Evolutionary conservation across 2,888 invertebrate genomes (phyloP).

Genomic region (Ctenicera cuprea): DNA sequence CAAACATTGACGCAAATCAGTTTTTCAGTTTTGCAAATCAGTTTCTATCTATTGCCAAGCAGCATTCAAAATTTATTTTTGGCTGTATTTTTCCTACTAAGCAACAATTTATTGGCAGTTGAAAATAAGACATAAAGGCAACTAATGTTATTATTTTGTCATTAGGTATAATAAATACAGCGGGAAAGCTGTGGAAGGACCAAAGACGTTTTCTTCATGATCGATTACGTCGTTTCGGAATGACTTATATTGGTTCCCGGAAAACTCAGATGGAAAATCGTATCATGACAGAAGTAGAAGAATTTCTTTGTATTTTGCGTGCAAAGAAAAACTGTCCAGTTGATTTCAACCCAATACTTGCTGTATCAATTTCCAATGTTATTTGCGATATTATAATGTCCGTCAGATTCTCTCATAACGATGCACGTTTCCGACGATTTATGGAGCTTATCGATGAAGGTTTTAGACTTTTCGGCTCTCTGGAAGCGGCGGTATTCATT

Average conservation of each 20-base stretch:
- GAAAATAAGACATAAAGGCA: no score
- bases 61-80: not conserved
- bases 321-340: conserved; percentile 80
- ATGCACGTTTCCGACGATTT: conserved; percentile 85
- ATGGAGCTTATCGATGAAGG: conserved; percentile 94
- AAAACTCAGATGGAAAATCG: conserved; percentile 88
- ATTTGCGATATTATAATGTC: conserved; percentile 95
- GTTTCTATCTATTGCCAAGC: not conserved
- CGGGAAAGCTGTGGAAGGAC: conserved; percentile 92
- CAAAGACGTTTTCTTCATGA: conserved; percentile 92
- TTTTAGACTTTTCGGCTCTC: conserved; percentile 89
- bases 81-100: not conserved
- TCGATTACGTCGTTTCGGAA: conserved; percentile 89
- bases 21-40: not conserved
- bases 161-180: conserved; percentile 91
- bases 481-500: conserved; percentile 89
- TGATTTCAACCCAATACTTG: conserved; percentile 84
- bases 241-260: conserved; percentile 89
- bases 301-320: conserved; percentile 81
- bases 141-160: not conserved
- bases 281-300: conserved; percentile 89
- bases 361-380: conserved; percentile 91
- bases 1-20: conserved; percentile 14
- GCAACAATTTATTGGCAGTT: no score
- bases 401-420: conserved; percentile 86